These are phyloP conservation scores for Eidolon dupreanum DNA, from an alignment of 2,797 vertebrate genomes.

Conservation along the genomic window DNA sequence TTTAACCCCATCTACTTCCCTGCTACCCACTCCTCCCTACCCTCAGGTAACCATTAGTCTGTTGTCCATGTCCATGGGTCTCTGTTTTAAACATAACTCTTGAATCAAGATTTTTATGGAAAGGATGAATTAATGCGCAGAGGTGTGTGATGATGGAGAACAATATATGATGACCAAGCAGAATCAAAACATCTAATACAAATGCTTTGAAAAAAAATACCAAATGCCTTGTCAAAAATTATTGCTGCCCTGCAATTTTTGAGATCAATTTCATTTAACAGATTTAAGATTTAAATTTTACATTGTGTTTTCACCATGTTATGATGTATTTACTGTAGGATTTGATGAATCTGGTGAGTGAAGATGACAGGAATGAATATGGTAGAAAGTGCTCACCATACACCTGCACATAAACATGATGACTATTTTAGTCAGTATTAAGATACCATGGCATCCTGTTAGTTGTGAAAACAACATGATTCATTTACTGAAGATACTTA, in stretches of 20 bases:
- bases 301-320: not conserved
- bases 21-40: too few relatives aligned
- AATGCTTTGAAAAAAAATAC: not conserved
- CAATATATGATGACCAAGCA: not conserved
- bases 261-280: not conserved
- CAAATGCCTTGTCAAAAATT: not conserved
- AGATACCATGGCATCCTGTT: not conserved
- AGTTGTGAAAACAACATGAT: not conserved
- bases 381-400: not conserved
- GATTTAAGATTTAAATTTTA: not conserved
- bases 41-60: too few relatives aligned
- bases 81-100: not conserved
- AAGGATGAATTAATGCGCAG: not conserved
- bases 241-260: not conserved
- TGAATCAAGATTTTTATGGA: not conserved
- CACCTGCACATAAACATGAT: not conserved
- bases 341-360: not conserved
- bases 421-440: not conserved
- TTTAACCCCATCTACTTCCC: too few relatives aligned
- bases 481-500: not conserved
- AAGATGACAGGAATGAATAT: not conserved
- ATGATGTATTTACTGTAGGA: not conserved
- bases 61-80: too few relatives aligned
- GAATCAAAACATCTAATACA: not conserved
- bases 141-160: not conserved